A percentile compares a stretch with the other conserved stretches of the same genome.
Conservation (phyloP, 2,797 vertebrate species). For the Thaleichthys pacificus region DNA sequence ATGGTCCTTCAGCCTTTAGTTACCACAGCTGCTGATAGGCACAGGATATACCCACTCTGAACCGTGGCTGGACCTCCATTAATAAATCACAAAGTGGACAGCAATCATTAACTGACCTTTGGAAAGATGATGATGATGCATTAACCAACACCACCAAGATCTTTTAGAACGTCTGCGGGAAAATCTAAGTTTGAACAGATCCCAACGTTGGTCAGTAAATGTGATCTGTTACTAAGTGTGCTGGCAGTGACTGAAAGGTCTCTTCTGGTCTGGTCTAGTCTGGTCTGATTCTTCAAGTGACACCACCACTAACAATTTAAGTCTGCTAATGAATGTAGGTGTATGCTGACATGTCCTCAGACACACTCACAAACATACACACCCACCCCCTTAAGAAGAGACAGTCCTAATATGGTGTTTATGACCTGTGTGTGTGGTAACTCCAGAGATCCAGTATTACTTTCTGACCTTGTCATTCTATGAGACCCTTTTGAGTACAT, state of each 20-base stretch:
- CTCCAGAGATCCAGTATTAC: conserved; percentile 22
- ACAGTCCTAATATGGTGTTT: not conserved
- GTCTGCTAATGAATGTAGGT: not conserved
- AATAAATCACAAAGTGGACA: conserved; percentile 13
- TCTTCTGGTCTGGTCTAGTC: not conserved
- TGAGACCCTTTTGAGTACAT: no score
- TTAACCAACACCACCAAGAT: not conserved
- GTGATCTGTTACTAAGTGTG: not conserved
- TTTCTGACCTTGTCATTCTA: conserved; percentile 5
- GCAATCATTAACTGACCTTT: conserved; percentile 39
- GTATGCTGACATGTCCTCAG: not conserved
- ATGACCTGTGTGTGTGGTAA: conserved; percentile 9
- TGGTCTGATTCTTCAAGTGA: not conserved
- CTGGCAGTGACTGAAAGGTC: not conserved
- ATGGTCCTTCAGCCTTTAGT: not conserved
- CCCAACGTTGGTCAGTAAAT: not conserved
- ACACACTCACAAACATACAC: conserved; percentile 6
- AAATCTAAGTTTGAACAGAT: not conserved
- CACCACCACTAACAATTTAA: not conserved
- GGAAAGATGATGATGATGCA: conserved; percentile 4
- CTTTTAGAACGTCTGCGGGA: not conserved
- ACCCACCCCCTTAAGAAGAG: not conserved
- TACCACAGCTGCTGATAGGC: not conserved
- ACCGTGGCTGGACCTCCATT: not conserved
- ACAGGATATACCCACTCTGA: not conserved